Evolutionary conservation across 2,888 invertebrate species (phyloP).

Genomic region (Brenthis ino): DNA sequence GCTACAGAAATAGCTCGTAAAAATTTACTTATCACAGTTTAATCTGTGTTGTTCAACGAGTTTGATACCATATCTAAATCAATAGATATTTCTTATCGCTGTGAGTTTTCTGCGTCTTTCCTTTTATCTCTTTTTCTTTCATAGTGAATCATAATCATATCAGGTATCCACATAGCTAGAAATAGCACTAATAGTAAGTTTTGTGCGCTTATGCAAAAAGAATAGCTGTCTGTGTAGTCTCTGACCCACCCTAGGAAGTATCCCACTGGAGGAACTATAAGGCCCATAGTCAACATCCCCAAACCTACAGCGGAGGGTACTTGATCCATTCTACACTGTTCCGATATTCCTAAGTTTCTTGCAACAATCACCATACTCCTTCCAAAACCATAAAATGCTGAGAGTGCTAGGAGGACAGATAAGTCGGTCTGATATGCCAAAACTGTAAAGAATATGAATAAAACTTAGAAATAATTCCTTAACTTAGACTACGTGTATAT

Average conservation of each 20-base stretch:
- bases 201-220: conserved; percentile 84
- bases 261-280: conserved; percentile 85
- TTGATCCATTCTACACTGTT: conserved; percentile 80
- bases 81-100: conserved; percentile 27
- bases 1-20: background rate
- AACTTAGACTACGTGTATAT: too few species aligned
- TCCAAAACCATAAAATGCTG: conserved; percentile 85
- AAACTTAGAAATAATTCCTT: too few species aligned
- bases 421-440: conserved; percentile 83
- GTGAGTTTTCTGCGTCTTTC: conserved; percentile 52
- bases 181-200: conserved; percentile 80
- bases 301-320: conserved; percentile 87
- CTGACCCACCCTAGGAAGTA: conserved; percentile 85
- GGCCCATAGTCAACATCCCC: conserved; percentile 87
- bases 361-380: conserved; percentile 89
- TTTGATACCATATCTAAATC: too few species aligned
- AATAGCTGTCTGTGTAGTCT: conserved; percentile 84
- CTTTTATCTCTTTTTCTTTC: conserved; percentile 57
- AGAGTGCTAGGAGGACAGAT: conserved; percentile 75
- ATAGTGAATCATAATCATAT: conserved; percentile 71
- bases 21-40: conserved; percentile 24
- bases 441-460: conserved; percentile 62
- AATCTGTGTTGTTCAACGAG: conserved; percentile 1
- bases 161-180: conserved; percentile 82
- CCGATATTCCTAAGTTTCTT: conserved; percentile 86